phyloP scores from a whole-genome alignment of 2,888 invertebrate species.

The Acanthosepion lycidas region DNA sequence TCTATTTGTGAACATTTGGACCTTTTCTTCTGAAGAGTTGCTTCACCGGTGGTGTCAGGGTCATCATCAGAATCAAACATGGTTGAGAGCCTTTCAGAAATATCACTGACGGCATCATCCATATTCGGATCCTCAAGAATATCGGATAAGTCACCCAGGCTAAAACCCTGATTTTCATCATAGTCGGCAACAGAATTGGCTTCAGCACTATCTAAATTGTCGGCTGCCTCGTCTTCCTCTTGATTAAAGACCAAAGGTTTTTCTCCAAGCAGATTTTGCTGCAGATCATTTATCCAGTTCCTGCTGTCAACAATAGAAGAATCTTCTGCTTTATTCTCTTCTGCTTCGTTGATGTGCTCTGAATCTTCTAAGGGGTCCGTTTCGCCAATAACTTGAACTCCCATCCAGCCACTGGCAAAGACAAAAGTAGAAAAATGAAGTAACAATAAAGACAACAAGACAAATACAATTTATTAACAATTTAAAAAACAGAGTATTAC shows the following conservation, averaged over 20 bases:
- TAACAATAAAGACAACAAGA: not conserved
- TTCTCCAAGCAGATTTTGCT: not conserved
- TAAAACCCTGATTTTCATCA: not conserved
- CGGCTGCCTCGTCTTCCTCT: not conserved
- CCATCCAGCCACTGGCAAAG: slow-evolving; percentile 57
- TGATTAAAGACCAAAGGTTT: not conserved
- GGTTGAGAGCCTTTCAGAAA: not conserved
- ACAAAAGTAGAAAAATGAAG: not conserved
- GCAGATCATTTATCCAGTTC: slow-evolving; percentile 24
- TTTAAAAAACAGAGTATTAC: not conserved
- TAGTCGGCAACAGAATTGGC: not conserved
- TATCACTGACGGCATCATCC: not conserved
- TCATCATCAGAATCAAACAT: slow-evolving; percentile 45
- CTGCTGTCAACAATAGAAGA: not conserved
- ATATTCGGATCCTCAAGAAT: not conserved
- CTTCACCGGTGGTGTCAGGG: not conserved
- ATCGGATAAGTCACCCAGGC: not conserved
- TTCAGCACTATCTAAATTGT: not conserved
- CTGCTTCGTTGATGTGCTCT: not conserved
- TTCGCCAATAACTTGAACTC: slow-evolving; percentile 60
- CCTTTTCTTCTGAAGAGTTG: not conserved
- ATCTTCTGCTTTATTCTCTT: not conserved
- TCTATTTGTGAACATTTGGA: not conserved
- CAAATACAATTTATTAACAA: not conserved
- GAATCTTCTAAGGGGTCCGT: not conserved